phyloP scores from a whole-genome alignment of 2,888 invertebrate species.

The Apodemia hepburni region DNA sequence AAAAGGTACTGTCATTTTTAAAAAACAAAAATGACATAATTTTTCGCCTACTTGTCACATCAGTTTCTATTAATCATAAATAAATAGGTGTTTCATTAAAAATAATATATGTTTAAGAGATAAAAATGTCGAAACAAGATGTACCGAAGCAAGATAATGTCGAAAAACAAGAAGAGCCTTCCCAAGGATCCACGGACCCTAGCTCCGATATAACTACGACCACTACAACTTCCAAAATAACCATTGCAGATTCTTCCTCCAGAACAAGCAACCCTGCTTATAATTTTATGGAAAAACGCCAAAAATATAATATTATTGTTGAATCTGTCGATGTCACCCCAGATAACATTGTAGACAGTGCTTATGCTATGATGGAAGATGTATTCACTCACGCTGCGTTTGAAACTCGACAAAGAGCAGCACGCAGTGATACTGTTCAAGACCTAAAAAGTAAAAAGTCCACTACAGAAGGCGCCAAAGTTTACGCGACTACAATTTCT shows the following conservation, averaged over 20 bases:
- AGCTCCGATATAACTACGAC: conserved; percentile 20
- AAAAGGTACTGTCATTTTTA: no score
- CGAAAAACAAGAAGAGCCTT: conserved; percentile 14
- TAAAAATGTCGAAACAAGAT: conserved; percentile 2
- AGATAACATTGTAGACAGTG: conserved; percentile 48
- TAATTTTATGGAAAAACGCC: conserved; percentile 53
- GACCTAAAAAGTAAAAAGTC: neutral
- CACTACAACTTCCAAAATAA: conserved; percentile 28
- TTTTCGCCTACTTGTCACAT: neutral
- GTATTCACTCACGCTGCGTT: conserved; percentile 57
- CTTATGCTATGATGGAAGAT: conserved; percentile 55
- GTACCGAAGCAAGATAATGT: neutral
- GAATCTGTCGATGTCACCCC: conserved; percentile 55
- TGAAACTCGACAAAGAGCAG: conserved; percentile 42
- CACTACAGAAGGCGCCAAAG: conserved; percentile 41
- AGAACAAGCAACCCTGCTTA: conserved; percentile 38
- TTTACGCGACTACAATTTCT: conserved; percentile 68
- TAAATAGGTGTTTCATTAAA: neutral
- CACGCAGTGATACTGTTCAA: conserved; percentile 42
- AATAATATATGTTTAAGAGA: neutral
- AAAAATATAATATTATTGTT: conserved; percentile 43
- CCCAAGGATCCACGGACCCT: conserved; percentile 19
- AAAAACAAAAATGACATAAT: no score
- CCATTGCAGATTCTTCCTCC: conserved; percentile 34
- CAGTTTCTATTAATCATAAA: neutral